phyloP scores from a whole-genome alignment of 53 echinoderm and acorn worm genomes.

The Crossaster papposus region DNA sequence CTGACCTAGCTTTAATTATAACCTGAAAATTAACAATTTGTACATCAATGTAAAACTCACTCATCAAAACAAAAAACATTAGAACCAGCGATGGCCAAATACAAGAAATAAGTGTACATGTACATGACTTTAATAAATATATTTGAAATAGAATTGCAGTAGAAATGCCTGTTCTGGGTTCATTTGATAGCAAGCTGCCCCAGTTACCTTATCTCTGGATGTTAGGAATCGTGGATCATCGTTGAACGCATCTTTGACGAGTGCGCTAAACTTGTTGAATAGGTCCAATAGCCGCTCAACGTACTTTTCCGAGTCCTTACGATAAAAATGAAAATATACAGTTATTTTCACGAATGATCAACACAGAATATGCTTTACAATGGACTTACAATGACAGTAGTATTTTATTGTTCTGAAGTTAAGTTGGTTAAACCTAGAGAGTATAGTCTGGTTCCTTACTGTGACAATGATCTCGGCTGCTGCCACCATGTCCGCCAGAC shows the following conservation, averaged over 20 bases:
- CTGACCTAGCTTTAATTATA: too few species aligned
- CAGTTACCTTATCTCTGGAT: slow-evolving; percentile 88
- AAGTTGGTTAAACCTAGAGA: background rate
- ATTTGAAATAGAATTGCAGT: too few species aligned
- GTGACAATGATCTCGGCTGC: slow-evolving; percentile 96
- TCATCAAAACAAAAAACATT: too few species aligned
- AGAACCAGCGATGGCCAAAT: too few species aligned
- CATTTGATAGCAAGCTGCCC: too few species aligned
- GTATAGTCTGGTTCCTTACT: slow-evolving; percentile 63
- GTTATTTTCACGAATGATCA: background rate
- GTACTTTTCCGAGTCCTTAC: slow-evolving; percentile 98
- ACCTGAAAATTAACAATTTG: too few species aligned
- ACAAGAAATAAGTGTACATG: too few species aligned
- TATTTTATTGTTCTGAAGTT: background rate
- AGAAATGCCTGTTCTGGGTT: too few species aligned
- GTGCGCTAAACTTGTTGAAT: slow-evolving; percentile 87
- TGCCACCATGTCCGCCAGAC: slow-evolving; percentile 96
- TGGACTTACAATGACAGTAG: background rate
- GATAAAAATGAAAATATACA: background rate
- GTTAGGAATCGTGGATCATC: slow-evolving; percentile 98
- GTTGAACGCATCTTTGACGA: slow-evolving; percentile 94
- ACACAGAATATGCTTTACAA: background rate
- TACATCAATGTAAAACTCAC: too few species aligned
- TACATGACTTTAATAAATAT: too few species aligned
- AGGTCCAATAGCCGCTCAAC: slow-evolving; percentile 90